Conservation (phyloP, 2,797 vertebrate species). For the Chelidonichthys spinosus region DNA sequence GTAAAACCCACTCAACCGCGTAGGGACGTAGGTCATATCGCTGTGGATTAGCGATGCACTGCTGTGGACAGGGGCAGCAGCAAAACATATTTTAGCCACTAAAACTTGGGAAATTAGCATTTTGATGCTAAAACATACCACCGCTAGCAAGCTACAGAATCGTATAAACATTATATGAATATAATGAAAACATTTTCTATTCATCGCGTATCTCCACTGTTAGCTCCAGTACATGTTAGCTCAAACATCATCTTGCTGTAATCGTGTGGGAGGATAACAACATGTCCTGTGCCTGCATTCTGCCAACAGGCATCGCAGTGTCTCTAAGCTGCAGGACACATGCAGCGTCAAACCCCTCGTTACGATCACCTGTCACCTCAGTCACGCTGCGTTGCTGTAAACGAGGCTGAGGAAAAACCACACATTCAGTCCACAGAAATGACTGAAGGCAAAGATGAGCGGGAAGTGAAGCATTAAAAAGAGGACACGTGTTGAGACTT, state of each 20-base stretch:
- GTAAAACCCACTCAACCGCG: background rate
- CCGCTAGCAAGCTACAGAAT: background rate
- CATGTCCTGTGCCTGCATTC: background rate
- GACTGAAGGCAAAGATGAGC: conserved; percentile 35
- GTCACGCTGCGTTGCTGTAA: conserved; percentile 3
- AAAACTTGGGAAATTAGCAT: background rate
- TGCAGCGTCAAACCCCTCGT: conserved; percentile 14
- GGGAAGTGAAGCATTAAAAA: conserved; percentile 22
- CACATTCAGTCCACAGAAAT: conserved; percentile 20
- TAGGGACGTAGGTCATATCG: background rate
- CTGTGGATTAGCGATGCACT: background rate
- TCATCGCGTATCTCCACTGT: no score
- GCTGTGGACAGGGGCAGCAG: background rate
- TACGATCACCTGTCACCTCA: conserved; percentile 34
- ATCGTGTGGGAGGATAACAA: background rate
- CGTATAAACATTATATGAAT: background rate
- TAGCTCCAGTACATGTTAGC: no score
- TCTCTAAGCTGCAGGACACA: conserved; percentile 24
- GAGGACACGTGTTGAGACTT: conserved; percentile 15
- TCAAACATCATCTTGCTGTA: no score
- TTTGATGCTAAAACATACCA: background rate
- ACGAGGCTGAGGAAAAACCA: background rate
- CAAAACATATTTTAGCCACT: background rate
- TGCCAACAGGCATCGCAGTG: background rate
- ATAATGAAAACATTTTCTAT: background rate